These are phyloP conservation scores for Sitobion miscanthi DNA, from an alignment of 1,140 invertebrate species.

Conservation along the genomic window DNA sequence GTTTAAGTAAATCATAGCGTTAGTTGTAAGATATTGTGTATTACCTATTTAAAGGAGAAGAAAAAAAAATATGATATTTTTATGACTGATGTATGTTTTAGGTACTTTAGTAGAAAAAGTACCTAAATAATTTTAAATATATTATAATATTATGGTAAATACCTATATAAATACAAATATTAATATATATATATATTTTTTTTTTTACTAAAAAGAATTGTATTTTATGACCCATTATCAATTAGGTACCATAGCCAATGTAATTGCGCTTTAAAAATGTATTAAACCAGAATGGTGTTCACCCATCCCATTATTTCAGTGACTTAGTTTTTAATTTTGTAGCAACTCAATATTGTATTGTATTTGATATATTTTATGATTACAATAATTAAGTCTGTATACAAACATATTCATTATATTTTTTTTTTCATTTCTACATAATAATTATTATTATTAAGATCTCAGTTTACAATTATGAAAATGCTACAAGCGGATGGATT, in stretches of 20 bases:
- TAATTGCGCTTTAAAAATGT: constrained; percentile 48
- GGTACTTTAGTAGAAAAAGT: constrained; percentile 14
- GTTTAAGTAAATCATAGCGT: constrained; percentile 10
- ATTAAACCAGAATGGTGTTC: constrained; percentile 50
- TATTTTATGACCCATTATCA: constrained; percentile 43
- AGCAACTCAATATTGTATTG: neutral
- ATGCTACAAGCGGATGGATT: constrained; percentile 38
- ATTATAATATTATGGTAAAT: constrained; percentile 6
- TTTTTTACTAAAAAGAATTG: constrained; percentile 43
- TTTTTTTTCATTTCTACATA: constrained; percentile 48
- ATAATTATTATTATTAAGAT: constrained; percentile 45
- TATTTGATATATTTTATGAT: constrained; percentile 19
- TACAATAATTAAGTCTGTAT: constrained; percentile 40
- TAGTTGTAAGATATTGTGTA: constrained; percentile 2
- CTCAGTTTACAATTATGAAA: constrained; percentile 43
- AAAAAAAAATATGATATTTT: constrained; percentile 39
- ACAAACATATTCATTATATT: constrained; percentile 39
- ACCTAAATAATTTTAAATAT: constrained; percentile 46
- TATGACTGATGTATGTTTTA: constrained; percentile 52
- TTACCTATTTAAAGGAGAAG: constrained; percentile 11
- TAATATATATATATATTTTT: constrained; percentile 36
- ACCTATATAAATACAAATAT: constrained; percentile 11
- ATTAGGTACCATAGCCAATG: constrained; percentile 52
- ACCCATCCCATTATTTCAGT: constrained; percentile 39
- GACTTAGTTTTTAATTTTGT: constrained; percentile 19